These are phyloP conservation scores for Syngnathus acus DNA, from an alignment of 2,797 vertebrate genomes.

Conservation along the genomic window DNA sequence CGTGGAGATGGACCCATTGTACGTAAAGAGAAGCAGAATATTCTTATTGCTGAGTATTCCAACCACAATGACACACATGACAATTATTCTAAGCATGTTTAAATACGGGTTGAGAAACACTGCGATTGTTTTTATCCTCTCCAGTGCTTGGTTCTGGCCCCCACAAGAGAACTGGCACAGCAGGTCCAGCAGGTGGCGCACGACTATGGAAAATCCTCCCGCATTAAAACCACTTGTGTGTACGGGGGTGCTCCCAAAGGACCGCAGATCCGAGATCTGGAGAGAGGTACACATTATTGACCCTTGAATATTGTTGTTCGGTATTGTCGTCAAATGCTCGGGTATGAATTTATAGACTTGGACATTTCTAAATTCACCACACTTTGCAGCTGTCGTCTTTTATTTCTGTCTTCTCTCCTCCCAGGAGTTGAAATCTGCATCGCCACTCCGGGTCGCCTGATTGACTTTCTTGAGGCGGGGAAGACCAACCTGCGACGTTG, in stretches of 20 bases:
- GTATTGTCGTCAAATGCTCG: not conserved
- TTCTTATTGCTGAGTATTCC: not conserved
- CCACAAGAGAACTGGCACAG: constrained; percentile 91
- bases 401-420: not conserved
- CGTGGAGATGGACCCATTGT: constrained; percentile 88
- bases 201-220: constrained; percentile 89
- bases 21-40: not conserved
- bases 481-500: constrained; percentile 91
- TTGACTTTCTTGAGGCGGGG: constrained; percentile 90
- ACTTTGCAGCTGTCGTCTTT: not conserved
- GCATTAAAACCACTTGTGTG: constrained; percentile 92
- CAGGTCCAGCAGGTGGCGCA: constrained; percentile 92
- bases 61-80: too few relatives aligned
- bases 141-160: constrained; percentile 89
- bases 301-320: not conserved
- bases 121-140: not conserved
- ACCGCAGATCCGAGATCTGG: constrained; percentile 88
- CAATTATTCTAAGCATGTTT: too few relatives aligned
- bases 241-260: constrained; percentile 86
- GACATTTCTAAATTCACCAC: not conserved
- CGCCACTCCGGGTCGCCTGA: constrained; percentile 90
- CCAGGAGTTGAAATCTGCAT: constrained; percentile 96
- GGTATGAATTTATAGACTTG: not conserved
- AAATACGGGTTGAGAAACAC: too few relatives aligned
- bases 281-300: constrained; percentile 76